Conservation (phyloP, 2,888 invertebrate species). For the Ischnus inquisitorius region DNA sequence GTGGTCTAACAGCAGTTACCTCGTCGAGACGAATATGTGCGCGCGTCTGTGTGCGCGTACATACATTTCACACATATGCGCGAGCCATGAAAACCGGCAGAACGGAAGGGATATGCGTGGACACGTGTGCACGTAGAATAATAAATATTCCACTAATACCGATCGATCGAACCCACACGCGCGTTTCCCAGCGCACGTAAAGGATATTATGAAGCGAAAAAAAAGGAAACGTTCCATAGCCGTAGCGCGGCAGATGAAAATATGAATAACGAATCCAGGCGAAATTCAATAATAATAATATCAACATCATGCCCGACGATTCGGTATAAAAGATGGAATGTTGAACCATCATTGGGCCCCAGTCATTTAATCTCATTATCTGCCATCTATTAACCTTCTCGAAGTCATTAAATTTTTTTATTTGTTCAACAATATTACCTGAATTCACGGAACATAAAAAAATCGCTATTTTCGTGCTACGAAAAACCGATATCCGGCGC, state of each 20-base stretch:
- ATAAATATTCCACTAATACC: constrained; percentile 58
- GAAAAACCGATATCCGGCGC: neutral
- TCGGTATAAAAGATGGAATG: neutral
- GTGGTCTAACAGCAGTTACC: constrained; percentile 41
- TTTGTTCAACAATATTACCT: too few relatives aligned
- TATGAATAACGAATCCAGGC: neutral
- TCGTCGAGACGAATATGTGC: constrained; percentile 31
- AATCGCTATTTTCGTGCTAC: neutral
- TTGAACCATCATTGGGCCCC: neutral
- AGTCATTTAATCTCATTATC: too few relatives aligned
- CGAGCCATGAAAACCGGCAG: neutral
- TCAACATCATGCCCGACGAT: neutral
- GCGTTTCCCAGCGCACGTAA: constrained; percentile 11
- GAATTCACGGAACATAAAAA: neutral
- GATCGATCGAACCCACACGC: constrained; percentile 47
- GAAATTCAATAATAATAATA: neutral
- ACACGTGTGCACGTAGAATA: constrained; percentile 45
- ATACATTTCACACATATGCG: neutral
- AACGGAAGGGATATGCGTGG: constrained; percentile 2
- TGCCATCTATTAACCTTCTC: too few relatives aligned
- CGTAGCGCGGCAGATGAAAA: neutral
- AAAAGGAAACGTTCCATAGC: neutral
- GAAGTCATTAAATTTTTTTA: too few relatives aligned
- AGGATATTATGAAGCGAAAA: neutral
- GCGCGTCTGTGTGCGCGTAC: neutral